Percentiles rank a stretch among this genome's conserved stretches.
phyloP scores from a whole-genome alignment of 2,113 vertebrate species.

The Rhinopomastus cyanomelas region DNA sequence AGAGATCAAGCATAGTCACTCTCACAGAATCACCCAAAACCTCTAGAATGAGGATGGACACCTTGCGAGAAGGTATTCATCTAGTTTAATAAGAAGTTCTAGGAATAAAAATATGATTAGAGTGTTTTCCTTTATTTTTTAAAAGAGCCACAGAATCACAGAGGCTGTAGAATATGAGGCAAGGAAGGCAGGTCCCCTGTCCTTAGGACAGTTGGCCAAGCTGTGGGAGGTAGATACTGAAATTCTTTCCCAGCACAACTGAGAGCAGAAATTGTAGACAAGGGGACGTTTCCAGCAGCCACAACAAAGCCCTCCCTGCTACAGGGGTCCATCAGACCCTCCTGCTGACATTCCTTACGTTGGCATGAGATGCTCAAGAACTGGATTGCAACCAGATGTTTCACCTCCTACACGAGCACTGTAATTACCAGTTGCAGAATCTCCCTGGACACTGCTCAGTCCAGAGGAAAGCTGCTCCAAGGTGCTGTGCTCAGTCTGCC shows the following conservation, averaged over 20 bases:
- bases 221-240: not conserved
- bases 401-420: fast-evolving
- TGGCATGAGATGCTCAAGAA: fast-evolving
- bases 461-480: not conserved
- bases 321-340: not conserved
- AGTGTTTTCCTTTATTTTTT: not conserved
- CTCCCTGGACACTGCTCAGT: not conserved
- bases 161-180: not conserved
- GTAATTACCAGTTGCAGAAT: not conserved
- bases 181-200: not conserved
- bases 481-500: not conserved
- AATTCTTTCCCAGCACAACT: not conserved
- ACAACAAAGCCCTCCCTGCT: not conserved
- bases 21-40: not conserved
- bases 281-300: not conserved
- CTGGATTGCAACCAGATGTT: not conserved
- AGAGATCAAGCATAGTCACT: not conserved
- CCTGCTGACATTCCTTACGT: not conserved
- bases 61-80: not conserved
- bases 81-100: not conserved
- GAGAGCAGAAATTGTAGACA: not conserved
- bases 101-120: not conserved
- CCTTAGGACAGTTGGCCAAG: not conserved
- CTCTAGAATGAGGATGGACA: not conserved
- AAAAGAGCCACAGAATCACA: not conserved